Evolutionary conservation across 2,113 vertebrate genomes (phyloP).

Genomic region (Antigone vipio): DNA sequence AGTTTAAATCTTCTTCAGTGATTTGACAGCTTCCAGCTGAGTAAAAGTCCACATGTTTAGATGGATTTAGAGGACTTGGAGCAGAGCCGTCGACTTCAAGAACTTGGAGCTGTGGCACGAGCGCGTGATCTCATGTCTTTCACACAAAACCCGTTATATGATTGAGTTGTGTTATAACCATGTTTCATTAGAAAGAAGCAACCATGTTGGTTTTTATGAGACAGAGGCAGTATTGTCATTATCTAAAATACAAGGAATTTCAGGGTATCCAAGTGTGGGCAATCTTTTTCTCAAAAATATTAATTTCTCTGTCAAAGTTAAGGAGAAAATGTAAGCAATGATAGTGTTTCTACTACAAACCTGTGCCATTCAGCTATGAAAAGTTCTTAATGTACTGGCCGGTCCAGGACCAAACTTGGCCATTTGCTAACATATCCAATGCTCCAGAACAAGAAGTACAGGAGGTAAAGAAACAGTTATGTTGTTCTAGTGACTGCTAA

Average conservation of each 20-base stretch:
- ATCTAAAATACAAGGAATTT: background rate
- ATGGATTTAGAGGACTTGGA: slow-evolving; percentile 10
- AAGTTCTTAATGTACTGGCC: background rate
- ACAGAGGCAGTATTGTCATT: background rate
- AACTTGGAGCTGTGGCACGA: background rate
- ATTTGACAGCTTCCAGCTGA: slow-evolving; percentile 33
- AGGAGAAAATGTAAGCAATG: background rate
- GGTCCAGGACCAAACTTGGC: background rate
- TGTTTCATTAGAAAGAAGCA: background rate
- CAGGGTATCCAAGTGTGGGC: background rate
- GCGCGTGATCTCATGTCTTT: rapidly evolving
- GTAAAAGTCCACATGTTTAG: background rate
- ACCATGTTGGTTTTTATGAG: background rate
- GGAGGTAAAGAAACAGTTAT: slow-evolving; percentile 2
- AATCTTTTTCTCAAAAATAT: background rate
- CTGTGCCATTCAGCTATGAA: background rate
- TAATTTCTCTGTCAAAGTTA: background rate
- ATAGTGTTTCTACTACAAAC: background rate
- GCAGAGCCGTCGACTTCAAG: background rate
- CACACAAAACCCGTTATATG: background rate
- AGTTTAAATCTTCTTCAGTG: slow-evolving; percentile 13
- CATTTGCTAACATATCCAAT: background rate
- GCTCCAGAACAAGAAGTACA: background rate
- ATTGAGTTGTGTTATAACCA: background rate
- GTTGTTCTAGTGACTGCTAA: slow-evolving; percentile 33